phyloP scores from a whole-genome alignment of 2,113 vertebrate species.

The Ploceus nigricollis region DNA sequence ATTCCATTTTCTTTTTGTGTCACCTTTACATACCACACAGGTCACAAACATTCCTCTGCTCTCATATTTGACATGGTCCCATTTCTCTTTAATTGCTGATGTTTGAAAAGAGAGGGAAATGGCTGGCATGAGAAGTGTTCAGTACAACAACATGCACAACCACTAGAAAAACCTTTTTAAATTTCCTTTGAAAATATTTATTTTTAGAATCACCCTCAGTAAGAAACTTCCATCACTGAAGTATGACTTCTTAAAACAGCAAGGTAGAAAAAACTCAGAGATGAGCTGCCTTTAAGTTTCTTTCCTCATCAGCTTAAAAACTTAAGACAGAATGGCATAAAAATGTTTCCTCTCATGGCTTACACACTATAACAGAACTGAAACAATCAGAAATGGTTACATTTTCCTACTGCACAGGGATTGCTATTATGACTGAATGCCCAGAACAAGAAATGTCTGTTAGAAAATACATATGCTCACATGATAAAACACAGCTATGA shows the following conservation, averaged over 20 bases:
- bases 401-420: background rate
- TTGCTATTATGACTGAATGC: background rate
- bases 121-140: background rate
- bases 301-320: background rate
- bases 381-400: background rate
- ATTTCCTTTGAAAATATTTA: background rate
- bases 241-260: background rate
- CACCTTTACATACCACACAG: background rate
- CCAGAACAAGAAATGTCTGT: background rate
- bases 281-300: background rate
- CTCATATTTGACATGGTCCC: background rate
- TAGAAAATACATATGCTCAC: background rate
- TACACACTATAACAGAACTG: fast-evolving
- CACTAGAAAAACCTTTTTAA: background rate
- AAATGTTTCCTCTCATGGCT: background rate
- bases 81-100: background rate
- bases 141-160: background rate
- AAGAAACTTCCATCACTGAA: background rate
- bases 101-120: background rate
- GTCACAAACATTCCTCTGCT: background rate
- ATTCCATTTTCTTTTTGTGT: background rate
- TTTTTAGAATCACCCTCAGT: background rate
- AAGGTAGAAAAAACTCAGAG: background rate
- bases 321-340: background rate
- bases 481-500: background rate